Evolutionary conservation across 2,888 invertebrate genomes (phyloP).

Genomic region (Conchocele bisecta): DNA sequence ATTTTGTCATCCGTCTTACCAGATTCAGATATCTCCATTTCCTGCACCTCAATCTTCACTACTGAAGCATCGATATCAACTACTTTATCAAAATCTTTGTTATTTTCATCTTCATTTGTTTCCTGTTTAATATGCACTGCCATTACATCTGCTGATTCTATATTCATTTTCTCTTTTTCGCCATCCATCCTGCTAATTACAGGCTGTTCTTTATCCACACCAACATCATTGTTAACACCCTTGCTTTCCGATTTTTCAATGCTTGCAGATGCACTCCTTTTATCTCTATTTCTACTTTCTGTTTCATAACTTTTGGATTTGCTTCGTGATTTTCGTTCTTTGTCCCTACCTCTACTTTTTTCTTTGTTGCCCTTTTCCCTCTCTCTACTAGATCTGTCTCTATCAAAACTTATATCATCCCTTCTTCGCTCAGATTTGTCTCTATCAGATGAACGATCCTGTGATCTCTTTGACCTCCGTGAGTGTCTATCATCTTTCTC

Average conservation of each 20-base stretch:
- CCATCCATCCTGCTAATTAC: no score
- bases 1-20: not conserved
- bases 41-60: no score
- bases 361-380: not conserved
- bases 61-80: no score
- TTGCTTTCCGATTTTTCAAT: no score
- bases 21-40: not conserved
- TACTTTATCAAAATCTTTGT: no score
- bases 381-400: not conserved
- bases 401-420: conserved; percentile 1
- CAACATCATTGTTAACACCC: no score
- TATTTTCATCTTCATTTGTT: not conserved
- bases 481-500: conserved; percentile 26
- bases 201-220: no score
- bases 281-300: not conserved
- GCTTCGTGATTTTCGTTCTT: no score
- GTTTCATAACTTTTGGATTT: not conserved
- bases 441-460: conserved; percentile 4
- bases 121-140: not conserved
- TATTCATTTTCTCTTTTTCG: not conserved
- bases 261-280: no score
- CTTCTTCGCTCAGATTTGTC: not conserved
- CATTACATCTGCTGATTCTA: not conserved
- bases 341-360: not conserved
- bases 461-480: not conserved